Conservation (phyloP, 1,140 invertebrate genomes). For the Heliconius hermathena region DNA sequence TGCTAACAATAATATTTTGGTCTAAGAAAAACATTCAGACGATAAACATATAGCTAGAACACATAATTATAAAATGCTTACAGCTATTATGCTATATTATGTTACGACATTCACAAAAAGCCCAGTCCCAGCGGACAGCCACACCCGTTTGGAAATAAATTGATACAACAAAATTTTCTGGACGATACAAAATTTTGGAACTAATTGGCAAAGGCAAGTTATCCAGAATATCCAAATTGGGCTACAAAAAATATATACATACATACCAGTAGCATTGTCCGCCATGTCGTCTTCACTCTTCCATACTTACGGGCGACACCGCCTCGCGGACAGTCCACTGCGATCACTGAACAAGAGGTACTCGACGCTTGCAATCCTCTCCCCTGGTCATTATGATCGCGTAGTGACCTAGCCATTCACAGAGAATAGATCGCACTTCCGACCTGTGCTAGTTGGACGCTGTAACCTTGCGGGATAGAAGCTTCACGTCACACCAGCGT, state of each 20-base stretch:
- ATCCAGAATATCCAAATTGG: neutral
- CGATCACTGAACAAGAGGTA: slow-evolving; percentile 54
- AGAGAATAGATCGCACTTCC: slow-evolving; percentile 65
- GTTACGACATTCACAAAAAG: neutral
- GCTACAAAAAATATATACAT: slow-evolving; percentile 10
- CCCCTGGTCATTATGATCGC: slow-evolving; percentile 49
- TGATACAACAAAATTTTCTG: neutral
- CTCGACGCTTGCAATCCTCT: slow-evolving; percentile 48
- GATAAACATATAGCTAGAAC: neutral
- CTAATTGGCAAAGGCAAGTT: neutral
- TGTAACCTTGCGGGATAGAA: slow-evolving; percentile 54
- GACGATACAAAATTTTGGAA: neutral
- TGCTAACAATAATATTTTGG: neutral
- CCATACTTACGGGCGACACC: slow-evolving; percentile 58
- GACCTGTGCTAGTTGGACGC: slow-evolving; percentile 50
- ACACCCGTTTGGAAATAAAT: slow-evolving; percentile 45
- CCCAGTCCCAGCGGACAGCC: slow-evolving; percentile 35
- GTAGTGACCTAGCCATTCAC: slow-evolving; percentile 59
- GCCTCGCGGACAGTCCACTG: slow-evolving; percentile 42
- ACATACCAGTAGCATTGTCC: slow-evolving; percentile 40
- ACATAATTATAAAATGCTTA: neutral
- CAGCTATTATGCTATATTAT: neutral
- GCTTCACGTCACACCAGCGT: slow-evolving; percentile 42
- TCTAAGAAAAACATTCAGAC: neutral
- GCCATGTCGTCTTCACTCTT: slow-evolving; percentile 46